Percentiles rank a stretch among this genome's conserved stretches.
Conservation (phyloP, 1,140 invertebrate species). For the Schmidtea mediterranea region DNA sequence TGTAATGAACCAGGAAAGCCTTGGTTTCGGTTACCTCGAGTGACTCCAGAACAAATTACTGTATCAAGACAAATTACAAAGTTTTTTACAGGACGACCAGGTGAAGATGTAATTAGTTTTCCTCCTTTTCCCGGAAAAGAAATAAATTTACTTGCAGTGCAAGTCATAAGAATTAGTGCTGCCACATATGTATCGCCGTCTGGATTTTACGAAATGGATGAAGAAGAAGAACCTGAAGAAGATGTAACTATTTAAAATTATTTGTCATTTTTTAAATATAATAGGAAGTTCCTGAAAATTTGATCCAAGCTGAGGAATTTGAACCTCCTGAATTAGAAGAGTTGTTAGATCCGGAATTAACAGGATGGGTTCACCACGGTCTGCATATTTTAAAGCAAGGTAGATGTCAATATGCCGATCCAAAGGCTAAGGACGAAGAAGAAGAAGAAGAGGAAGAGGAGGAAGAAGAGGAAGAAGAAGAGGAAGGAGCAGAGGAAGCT, state of each 20-base stretch:
- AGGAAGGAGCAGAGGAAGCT: neutral
- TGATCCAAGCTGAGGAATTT: constrained; percentile 15
- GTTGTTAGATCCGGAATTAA: constrained; percentile 34
- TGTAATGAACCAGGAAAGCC: constrained; percentile 27
- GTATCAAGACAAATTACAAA: constrained; percentile 23
- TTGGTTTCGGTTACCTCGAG: constrained; percentile 23
- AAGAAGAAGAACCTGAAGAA: constrained; percentile 32
- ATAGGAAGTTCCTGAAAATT: no score
- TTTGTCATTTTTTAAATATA: no score
- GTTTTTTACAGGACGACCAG: constrained; percentile 26
- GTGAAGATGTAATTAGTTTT: constrained; percentile 24
- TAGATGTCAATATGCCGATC: constrained; percentile 25
- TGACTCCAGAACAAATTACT: constrained; percentile 23
- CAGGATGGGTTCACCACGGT: constrained; percentile 53
- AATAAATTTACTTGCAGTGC: constrained; percentile 49
- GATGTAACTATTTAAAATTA: constrained; percentile 10
- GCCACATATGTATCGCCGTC: constrained; percentile 48
- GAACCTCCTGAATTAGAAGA: constrained; percentile 27
- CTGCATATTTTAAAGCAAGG: constrained; percentile 50
- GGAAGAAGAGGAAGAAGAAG: constrained; percentile 14
- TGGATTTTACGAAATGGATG: constrained; percentile 31
- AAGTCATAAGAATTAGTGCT: constrained; percentile 53
- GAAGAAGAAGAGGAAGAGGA: constrained; percentile 22
- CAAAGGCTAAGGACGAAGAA: constrained; percentile 12
- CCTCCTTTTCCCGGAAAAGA: constrained; percentile 40